Evolutionary conservation across 2,888 invertebrate species (phyloP), one percentile per base, ranked within the genome.

Genomic region (Nymphalis urticae): DNA sequence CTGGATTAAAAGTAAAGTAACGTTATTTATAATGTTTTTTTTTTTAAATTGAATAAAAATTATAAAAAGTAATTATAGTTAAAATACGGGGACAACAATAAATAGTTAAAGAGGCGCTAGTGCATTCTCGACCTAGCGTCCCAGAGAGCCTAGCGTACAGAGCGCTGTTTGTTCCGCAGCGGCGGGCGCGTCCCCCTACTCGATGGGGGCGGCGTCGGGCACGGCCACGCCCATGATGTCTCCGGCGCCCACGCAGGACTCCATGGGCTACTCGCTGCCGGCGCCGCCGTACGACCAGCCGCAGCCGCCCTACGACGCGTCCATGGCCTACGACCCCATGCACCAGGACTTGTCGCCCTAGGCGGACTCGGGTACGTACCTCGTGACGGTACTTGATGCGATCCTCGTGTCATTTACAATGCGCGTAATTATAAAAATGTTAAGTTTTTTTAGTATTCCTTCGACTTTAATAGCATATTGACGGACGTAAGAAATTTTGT

Each of bases 181-280:
- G 91, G 93, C 94, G 93, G 96, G 95, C 88, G 96, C 97, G 78
- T 97, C 97, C 76, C 97, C 97, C 78, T 97, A 97, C 94, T 97
- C 96, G 77, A 96, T 97, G 96, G 96, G 96, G 79, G 96, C 96
- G 76, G 97, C 97, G 77, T 96, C 96, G 80, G 97, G 97, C 80
- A 97, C 97, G 71, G 97, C 97, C 72, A 97, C 97, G 79, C 98
- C 97, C 68, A 97, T 98, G 97, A 97, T 98, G 97, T 97, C 97
- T 70, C 98, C 98, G 77, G 97, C 97, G 82, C 97, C 97, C 72
- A 95, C 97, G 71, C 97, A 97, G 93, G 97, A 98, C 93, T 97
- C 97, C 81, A 97, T 97, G 95, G 97, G 97, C 73, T 98, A 98
- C 93, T 96, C 97, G 79, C 96, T 98, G 95, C 97, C 97, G 73